A percentile compares a stretch with the other conserved stretches of the same genome.
phyloP scores from a whole-genome alignment of 2,888 invertebrate species.

The Psylliodes chrysocephalus region DNA sequence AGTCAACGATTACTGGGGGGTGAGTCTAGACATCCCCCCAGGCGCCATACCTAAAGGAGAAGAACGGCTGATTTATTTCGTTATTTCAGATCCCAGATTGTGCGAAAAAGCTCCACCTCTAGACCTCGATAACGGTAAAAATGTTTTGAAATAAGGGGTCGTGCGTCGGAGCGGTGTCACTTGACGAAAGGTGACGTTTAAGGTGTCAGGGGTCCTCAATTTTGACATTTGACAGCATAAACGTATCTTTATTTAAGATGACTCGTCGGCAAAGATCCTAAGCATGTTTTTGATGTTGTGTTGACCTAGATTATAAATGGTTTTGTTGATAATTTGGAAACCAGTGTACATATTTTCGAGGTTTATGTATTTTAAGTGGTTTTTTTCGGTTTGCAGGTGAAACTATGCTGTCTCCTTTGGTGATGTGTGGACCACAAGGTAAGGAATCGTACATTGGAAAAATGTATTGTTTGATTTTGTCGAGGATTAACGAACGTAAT shows the following conservation, averaged over 20 bases:
- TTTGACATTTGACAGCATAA: neutral
- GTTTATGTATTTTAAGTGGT: constrained; percentile 14
- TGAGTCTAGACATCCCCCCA: constrained; percentile 87
- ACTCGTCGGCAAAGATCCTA: neutral
- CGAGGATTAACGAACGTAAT: too few relatives aligned
- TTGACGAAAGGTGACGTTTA: neutral
- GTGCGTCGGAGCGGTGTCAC: neutral
- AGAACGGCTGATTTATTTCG: constrained; percentile 94
- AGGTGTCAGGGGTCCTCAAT: neutral
- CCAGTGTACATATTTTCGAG: constrained; percentile 52
- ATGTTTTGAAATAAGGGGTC: neutral
- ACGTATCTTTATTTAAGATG: neutral
- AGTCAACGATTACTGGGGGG: constrained; percentile 89
- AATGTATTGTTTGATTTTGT: constrained; percentile 11
- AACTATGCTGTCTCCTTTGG: constrained; percentile 91
- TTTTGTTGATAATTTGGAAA: constrained; percentile 33
- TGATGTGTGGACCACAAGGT: constrained; percentile 97
- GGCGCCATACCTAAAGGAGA: constrained; percentile 86
- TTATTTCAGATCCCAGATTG: constrained; percentile 83
- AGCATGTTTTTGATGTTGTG: constrained; percentile 44
- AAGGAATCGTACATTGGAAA: constrained; percentile 59
- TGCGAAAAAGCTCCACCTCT: constrained; percentile 80
- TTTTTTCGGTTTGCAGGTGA: constrained; percentile 74
- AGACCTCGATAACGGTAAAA: constrained; percentile 88
- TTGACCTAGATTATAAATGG: neutral